A percentile compares a stretch with the other conserved stretches of the same genome.
These are phyloP conservation scores for Dermatemys mawii DNA, from an alignment of 2,113 vertebrate species.

Conservation along the genomic window DNA sequence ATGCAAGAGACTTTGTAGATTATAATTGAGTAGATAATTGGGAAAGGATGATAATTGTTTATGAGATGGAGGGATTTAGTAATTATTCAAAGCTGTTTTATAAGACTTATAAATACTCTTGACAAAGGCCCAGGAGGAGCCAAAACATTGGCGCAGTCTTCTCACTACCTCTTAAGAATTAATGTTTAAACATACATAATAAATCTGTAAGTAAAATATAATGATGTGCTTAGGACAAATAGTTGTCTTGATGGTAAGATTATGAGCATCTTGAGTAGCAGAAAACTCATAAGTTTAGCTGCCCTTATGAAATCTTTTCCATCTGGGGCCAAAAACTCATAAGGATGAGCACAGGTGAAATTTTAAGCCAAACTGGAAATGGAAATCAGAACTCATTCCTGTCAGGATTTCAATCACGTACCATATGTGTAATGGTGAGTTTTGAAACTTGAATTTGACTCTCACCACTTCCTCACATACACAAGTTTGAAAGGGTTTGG, in stretches of 20 bases:
- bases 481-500: not conserved
- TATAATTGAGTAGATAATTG: slow-evolving; percentile 73
- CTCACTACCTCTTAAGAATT: not conserved
- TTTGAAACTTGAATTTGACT: rapidly evolving
- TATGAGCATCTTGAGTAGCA: not conserved
- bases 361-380: not conserved
- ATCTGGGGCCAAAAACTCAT: not conserved
- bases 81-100: slow-evolving; percentile 60
- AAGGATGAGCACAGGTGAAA: not conserved
- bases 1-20: slow-evolving; percentile 64
- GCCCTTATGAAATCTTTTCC: rapidly evolving
- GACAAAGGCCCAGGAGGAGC: slow-evolving; percentile 14
- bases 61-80: slow-evolving; percentile 42
- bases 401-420: not conserved
- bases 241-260: not conserved
- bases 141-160: not conserved
- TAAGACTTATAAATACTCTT: slow-evolving; percentile 35
- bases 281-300: rapidly evolving
- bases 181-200: rapidly evolving
- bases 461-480: not conserved
- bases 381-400: not conserved
- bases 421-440: rapidly evolving
- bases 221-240: not conserved
- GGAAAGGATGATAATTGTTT: slow-evolving; percentile 60
- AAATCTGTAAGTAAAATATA: rapidly evolving